A percentile compares a stretch with the other conserved stretches of the same genome.
Conservation (phyloP, 2,797 vertebrate genomes). For the Catharus ustulatus region DNA sequence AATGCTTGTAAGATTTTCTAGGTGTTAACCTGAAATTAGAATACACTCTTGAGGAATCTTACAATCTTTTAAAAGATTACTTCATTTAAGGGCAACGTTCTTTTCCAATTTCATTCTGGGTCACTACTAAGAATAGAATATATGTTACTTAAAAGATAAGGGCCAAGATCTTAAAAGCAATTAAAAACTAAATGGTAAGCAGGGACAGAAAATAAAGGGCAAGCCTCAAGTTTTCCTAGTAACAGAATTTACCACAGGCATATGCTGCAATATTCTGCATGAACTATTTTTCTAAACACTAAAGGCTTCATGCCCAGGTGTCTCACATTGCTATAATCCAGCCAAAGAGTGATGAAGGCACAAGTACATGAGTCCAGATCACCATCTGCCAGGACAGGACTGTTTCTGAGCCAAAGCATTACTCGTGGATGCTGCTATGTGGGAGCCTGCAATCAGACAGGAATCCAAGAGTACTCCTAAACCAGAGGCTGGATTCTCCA, state of each 20-base stretch:
- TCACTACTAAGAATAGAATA: neutral
- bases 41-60: neutral
- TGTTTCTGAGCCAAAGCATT: conserved; percentile 32
- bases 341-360: conserved; percentile 56
- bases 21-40: neutral
- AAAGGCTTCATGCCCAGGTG: conserved; percentile 50
- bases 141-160: neutral
- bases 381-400: conserved; percentile 12
- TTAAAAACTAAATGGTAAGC: neutral
- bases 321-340: conserved; percentile 39
- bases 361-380: conserved; percentile 7
- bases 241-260: neutral
- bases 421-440: conserved; percentile 44
- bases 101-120: neutral
- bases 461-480: neutral
- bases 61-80: neutral
- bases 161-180: neutral
- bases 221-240: neutral
- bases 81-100: neutral
- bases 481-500: neutral
- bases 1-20: neutral
- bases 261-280: conserved; percentile 8
- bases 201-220: neutral
- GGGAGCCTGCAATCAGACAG: neutral
- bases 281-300: conserved; percentile 15